Base-by-base conservation (phyloP, 2,797 vertebrate species). In the Chromobotia macracanthus region DNA sequence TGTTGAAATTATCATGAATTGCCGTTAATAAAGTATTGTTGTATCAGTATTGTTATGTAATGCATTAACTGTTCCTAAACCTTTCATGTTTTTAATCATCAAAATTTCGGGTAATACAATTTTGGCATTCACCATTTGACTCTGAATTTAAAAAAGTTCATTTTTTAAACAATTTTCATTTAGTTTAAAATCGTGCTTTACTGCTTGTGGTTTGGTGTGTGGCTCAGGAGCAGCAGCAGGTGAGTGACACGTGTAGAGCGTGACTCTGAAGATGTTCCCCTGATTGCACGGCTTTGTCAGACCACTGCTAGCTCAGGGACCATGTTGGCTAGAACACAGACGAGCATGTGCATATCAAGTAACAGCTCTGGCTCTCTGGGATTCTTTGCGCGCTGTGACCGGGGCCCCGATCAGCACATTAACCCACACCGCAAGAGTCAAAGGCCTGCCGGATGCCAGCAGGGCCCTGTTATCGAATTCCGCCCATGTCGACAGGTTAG, bases 401-500 rank as follows among this genome's bases (percentile, higher is more conserved):
- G 89, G 92, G 91, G 89, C 92, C 89, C 90, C 87, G 91, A 94
- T 94, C 94, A 90, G 91, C 89, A 92, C 90, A 94, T 94, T 95
- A 95, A 91, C 91, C 92, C 90, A 88, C 90, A 83, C 92, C 84
- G 89, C 89, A 86, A 90, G 91, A 92, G 90, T 92, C 78, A 83
- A 90, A 92, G 91, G 90, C 91, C 90, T 89, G 89, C 89, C 91
- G 91, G 91, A 92, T 93, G 90, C 91, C 90, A 89, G 92, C 92
- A 90, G 93, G 92, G 91, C 90, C 91, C 90, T 91, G 93, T 93
- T 93, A 93, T 94, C 91, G 90, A 93, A 92, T 94, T 93, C 91
- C 92, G 91, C 87, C 89, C 85, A 85, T 90, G 93, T 91, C 92
- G 88, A 90, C 90, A 87, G 95, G 93, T 67, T 25, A 88, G 92